Conservation (phyloP, 2,888 invertebrate species). For the Spicauda simplicius region DNA sequence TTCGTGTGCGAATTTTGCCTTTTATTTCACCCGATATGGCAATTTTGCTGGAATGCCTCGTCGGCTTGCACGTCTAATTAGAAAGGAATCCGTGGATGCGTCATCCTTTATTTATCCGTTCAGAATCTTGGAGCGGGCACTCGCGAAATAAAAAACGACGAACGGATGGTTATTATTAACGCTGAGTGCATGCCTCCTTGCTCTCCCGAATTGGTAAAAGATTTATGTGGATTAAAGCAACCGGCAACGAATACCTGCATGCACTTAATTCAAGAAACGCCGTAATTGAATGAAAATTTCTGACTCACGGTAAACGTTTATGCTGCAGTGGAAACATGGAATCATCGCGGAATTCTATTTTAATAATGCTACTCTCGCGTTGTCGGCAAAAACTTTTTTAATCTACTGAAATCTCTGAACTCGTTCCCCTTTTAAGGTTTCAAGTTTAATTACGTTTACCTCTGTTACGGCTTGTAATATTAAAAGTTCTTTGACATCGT, state of each 20-base stretch:
- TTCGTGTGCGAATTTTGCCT: conserved; percentile 45
- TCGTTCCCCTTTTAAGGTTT: conserved; percentile 3
- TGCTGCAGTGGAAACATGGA: conserved; percentile 10
- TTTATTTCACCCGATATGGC: conserved; percentile 51
- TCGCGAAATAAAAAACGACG: conserved; percentile 45
- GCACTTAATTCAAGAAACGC: conserved; percentile 5
- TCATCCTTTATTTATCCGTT: conserved; percentile 57
- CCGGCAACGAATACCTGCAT: conserved; percentile 10
- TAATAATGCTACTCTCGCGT: not conserved
- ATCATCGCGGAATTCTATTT: conserved; percentile 9
- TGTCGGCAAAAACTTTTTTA: not conserved
- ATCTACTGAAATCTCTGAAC: conserved; percentile 1
- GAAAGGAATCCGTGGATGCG: conserved; percentile 59
- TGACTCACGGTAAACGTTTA: not conserved
- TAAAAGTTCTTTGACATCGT: not conserved
- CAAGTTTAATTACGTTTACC: not conserved
- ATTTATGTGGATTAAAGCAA: conserved; percentile 31
- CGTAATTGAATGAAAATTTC: conserved; percentile 18
- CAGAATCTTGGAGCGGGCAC: conserved; percentile 47
- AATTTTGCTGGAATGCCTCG: conserved; percentile 53
- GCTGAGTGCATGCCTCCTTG: conserved; percentile 33
- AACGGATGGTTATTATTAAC: conserved; percentile 38
- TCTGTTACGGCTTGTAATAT: not conserved
- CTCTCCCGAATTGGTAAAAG: conserved; percentile 33
- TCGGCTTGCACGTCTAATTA: conserved; percentile 57